These are phyloP conservation scores for Polydrusus pterygomalis DNA, from an alignment of 2,888 invertebrate species.

Conservation along the genomic window DNA sequence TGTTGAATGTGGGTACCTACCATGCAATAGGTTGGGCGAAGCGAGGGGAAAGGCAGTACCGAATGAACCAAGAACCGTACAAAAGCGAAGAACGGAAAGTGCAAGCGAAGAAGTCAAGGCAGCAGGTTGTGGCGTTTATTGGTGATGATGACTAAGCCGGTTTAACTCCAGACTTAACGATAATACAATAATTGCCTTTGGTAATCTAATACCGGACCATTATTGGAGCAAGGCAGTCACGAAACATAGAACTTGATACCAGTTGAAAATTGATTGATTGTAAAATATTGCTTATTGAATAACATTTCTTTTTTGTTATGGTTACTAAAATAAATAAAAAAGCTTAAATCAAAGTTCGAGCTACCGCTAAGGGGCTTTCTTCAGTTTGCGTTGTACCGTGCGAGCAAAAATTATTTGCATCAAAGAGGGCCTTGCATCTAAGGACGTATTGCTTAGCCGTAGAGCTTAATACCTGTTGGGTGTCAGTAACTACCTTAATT, in stretches of 20 bases:
- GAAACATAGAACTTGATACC: slow-evolving; percentile 9
- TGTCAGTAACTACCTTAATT: too few species aligned
- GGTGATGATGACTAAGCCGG: slow-evolving; percentile 39
- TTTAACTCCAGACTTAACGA: neutral
- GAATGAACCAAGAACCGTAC: slow-evolving; percentile 36
- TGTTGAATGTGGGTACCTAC: slow-evolving; percentile 46
- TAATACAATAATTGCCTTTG: slow-evolving; percentile 23
- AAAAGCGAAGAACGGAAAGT: slow-evolving; percentile 50
- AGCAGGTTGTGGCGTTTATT: slow-evolving; percentile 39
- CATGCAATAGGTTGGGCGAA: slow-evolving; percentile 18
- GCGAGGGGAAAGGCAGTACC: slow-evolving; percentile 37
- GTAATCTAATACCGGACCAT: slow-evolving; percentile 17
- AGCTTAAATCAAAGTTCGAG: too few species aligned
- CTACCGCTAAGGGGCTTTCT: too few species aligned
- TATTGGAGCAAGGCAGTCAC: slow-evolving; percentile 26
- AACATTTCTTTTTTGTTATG: too few species aligned
- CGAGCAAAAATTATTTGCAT: too few species aligned
- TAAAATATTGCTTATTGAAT: neutral
- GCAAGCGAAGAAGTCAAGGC: slow-evolving; percentile 45
- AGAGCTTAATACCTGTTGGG: too few species aligned
- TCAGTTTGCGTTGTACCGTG: too few species aligned
- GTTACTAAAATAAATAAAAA: too few species aligned
- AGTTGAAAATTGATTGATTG: neutral
- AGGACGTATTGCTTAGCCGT: too few species aligned
- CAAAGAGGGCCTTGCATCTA: too few species aligned